Conservation (phyloP, 1,140 invertebrate species). For the Lucilia cuprina region DNA sequence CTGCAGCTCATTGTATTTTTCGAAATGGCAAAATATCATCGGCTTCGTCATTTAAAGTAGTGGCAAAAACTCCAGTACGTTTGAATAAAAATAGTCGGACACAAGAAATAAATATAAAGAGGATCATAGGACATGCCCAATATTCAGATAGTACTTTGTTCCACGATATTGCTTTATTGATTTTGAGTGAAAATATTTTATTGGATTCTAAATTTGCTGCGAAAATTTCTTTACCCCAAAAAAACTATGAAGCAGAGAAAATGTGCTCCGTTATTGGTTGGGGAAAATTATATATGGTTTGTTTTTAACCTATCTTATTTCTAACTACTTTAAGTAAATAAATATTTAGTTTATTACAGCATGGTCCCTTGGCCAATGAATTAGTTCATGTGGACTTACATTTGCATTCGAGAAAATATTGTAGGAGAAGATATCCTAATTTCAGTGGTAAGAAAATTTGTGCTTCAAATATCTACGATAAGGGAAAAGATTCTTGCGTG, state of each 20-base stretch:
- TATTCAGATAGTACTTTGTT: background rate
- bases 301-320: background rate
- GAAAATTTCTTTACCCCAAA: background rate
- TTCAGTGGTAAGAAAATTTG: background rate
- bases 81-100: background rate
- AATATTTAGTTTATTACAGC: background rate
- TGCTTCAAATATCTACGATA: background rate
- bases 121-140: background rate
- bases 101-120: background rate
- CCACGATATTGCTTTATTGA: background rate
- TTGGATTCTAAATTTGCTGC: background rate
- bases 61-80: background rate
- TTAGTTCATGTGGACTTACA: background rate
- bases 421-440: background rate
- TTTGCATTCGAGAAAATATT: background rate
- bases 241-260: background rate
- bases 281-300: background rate
- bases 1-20: background rate
- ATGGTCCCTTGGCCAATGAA: background rate
- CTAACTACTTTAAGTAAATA: background rate
- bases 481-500: constrained; percentile 28
- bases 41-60: background rate
- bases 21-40: background rate
- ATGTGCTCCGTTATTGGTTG: background rate
- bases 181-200: background rate